These are phyloP conservation scores for Dolomedes plantarius DNA, from an alignment of 2,888 invertebrate species.

Conservation along the genomic window DNA sequence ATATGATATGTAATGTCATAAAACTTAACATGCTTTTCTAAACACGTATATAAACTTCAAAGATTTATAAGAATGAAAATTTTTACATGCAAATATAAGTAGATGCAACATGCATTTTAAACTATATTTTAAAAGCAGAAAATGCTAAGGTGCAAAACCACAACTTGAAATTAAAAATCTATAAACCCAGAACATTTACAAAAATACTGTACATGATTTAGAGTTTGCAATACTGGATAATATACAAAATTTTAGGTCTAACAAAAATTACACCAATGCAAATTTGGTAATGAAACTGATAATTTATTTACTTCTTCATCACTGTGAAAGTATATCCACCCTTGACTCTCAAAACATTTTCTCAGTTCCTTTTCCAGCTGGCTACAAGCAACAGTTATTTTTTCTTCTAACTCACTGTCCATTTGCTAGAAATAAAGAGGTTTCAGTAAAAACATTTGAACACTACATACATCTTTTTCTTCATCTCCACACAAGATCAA, in stretches of 20 bases:
- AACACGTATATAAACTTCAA: neutral
- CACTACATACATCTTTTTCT: neutral
- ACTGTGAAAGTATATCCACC: constrained; percentile 80
- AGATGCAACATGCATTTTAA: constrained; percentile 4
- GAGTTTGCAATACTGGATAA: neutral
- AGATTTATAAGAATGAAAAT: neutral
- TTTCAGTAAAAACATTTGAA: constrained; percentile 7
- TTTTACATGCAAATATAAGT: constrained; percentile 8
- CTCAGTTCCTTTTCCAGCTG: constrained; percentile 85
- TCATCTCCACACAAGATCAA: no score
- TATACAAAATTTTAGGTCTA: constrained; percentile 19
- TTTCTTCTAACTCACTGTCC: constrained; percentile 83
- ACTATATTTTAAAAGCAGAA: neutral
- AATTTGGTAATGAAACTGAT: constrained; percentile 56
- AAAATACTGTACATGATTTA: neutral
- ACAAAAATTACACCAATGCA: constrained; percentile 63
- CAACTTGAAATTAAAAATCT: neutral
- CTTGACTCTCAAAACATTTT: constrained; percentile 83
- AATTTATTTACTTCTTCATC: constrained; percentile 76
- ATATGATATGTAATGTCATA: neutral
- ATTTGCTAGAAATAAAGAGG: constrained; percentile 78
- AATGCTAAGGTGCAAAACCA: constrained; percentile 1
- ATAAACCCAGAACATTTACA: neutral
- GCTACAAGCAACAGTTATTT: constrained; percentile 82
- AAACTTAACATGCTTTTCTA: neutral